Evolutionary conservation across 2,888 invertebrate genomes (phyloP).

Genomic region (Adineta ricciae): DNA sequence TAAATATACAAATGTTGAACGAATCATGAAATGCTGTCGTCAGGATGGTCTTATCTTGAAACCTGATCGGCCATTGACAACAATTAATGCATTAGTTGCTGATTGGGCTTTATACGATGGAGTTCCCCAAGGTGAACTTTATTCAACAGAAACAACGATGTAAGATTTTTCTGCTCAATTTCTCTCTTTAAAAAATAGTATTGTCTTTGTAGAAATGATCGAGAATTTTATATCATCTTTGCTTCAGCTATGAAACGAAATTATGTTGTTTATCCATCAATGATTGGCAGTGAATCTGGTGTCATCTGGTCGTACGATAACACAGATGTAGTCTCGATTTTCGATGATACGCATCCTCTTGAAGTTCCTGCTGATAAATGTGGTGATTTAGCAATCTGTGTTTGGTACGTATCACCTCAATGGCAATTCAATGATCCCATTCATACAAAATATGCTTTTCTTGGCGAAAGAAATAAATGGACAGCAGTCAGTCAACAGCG

Average conservation of each 20-base stretch:
- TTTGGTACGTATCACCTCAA: background rate
- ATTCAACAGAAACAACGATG: conserved; percentile 3
- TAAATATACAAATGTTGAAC: conserved; percentile 36
- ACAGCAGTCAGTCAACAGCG: background rate
- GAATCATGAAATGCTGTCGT: conserved; percentile 39
- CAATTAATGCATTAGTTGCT: conserved; percentile 35
- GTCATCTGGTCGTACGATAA: background rate
- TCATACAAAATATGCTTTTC: background rate
- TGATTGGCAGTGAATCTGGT: background rate
- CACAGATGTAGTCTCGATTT: background rate
- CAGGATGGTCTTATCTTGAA: conserved; percentile 35
- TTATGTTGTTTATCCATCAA: background rate
- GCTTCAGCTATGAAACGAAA: conserved; percentile 13
- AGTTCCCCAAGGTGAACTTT: background rate
- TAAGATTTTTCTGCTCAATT: background rate
- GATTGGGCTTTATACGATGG: background rate
- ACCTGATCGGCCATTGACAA: conserved; percentile 37
- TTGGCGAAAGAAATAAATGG: conserved; percentile 3
- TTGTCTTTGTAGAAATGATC: background rate
- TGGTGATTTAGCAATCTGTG: background rate
- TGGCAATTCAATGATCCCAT: background rate
- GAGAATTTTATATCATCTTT: conserved; percentile 6
- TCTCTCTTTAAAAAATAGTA: background rate
- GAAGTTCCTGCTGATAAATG: background rate
- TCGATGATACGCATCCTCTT: background rate